A percentile compares a stretch with the other conserved stretches of the same genome.
Conservation (phyloP, 2,113 vertebrate species). For the Ceratotherium simum region DNA sequence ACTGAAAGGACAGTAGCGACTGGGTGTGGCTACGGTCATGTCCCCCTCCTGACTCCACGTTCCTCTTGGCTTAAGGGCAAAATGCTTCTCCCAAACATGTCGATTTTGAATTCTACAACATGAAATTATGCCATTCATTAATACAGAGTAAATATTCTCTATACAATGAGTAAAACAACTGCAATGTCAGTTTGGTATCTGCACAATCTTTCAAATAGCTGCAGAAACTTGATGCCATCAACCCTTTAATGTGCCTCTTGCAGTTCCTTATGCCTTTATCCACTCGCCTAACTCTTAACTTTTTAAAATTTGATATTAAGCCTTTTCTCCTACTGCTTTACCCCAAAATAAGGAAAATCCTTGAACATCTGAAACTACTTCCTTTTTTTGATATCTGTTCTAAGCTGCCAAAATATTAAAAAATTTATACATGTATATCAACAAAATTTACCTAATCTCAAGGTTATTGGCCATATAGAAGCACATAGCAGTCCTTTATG, state of each 20-base stretch:
- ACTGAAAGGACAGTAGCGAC: not conserved
- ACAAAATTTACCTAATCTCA: not conserved
- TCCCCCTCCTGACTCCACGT: not conserved
- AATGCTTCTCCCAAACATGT: not conserved
- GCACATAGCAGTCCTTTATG: not conserved
- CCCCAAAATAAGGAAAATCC: not conserved
- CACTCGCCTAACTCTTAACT: not conserved
- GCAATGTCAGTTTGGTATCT: not conserved
- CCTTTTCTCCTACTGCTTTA: not conserved
- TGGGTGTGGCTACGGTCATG: not conserved
- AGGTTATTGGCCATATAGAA: not conserved
- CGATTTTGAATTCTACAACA: not conserved
- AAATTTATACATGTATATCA: not conserved
- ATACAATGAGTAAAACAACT: not conserved
- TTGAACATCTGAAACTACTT: not conserved
- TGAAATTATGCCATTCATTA: not conserved
- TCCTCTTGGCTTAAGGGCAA: not conserved
- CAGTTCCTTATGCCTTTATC: not conserved
- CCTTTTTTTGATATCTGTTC: not conserved
- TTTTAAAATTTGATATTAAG: constrained; percentile 9
- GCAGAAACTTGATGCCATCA: not conserved
- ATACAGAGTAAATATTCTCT: not conserved
- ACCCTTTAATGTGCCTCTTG: not conserved
- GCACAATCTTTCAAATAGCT: not conserved
- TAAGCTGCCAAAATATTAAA: not conserved